Conservation (phyloP, 2,113 vertebrate genomes). For the Sander lucioperca region DNA sequence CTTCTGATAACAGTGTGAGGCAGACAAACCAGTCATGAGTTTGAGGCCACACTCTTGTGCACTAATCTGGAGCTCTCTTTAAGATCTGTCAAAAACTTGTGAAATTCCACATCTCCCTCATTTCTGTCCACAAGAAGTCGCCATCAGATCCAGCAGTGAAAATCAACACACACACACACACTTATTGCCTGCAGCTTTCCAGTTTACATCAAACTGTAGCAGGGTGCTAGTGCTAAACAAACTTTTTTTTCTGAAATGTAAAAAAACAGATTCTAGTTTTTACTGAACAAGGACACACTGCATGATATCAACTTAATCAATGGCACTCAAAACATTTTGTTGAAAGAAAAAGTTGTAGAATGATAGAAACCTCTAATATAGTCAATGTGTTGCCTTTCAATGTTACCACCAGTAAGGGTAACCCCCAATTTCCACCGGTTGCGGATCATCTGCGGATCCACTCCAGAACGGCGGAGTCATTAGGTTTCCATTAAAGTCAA, state of each 20-base stretch:
- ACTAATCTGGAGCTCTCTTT: too few relatives aligned
- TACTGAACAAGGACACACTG: neutral
- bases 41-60: too few relatives aligned
- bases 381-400: neutral
- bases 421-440: too few relatives aligned
- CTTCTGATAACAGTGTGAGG: slow-evolving; percentile 5
- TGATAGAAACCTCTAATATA: neutral
- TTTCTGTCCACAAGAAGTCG: slow-evolving; percentile 16
- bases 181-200: slow-evolving; percentile 37
- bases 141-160: slow-evolving; percentile 35
- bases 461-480: too few relatives aligned
- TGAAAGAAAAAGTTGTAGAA: neutral
- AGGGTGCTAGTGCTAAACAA: slow-evolving; percentile 15
- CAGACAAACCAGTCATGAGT: too few relatives aligned
- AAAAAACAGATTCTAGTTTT: neutral
- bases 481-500: too few relatives aligned
- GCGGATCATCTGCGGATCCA: too few relatives aligned
- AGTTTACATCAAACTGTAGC: slow-evolving; percentile 26
- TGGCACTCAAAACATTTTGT: too few relatives aligned
- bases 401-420: too few relatives aligned
- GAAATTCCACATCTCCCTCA: too few relatives aligned
- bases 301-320: neutral
- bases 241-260: slow-evolving; percentile 10
- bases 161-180: slow-evolving; percentile 32
- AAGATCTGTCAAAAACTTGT: too few relatives aligned